phyloP scores from a whole-genome alignment of 2,888 invertebrate species.

The Tiphia femorata region DNA sequence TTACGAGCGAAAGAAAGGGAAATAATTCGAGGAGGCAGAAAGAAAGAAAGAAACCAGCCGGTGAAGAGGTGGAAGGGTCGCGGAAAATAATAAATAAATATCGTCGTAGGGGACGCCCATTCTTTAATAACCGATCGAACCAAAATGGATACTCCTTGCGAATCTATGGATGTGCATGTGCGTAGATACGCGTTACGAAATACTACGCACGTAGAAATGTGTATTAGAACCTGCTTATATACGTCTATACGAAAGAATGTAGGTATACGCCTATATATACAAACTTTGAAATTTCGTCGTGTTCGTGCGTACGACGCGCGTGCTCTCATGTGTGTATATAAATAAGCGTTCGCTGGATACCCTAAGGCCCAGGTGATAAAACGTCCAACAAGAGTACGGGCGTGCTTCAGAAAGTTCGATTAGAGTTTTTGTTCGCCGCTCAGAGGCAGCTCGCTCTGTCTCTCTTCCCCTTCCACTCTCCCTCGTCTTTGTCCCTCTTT shows the following conservation, averaged over 20 bases:
- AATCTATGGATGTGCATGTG: no score
- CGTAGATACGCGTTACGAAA: no score
- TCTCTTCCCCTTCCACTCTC: slow-evolving; percentile 6
- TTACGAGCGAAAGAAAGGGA: slow-evolving; percentile 7
- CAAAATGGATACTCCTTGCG: no score
- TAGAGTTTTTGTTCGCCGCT: slow-evolving; percentile 55
- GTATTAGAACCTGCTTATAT: background rate
- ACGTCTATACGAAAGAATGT: slow-evolving; percentile 2
- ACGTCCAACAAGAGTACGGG: slow-evolving; percentile 38
- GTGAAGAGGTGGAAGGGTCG: slow-evolving; percentile 30
- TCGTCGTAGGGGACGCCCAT: slow-evolving; percentile 49
- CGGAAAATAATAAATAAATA: slow-evolving; percentile 56
- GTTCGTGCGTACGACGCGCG: background rate
- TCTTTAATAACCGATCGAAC: slow-evolving; percentile 51
- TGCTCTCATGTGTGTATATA: no score
- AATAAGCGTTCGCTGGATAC: slow-evolving; percentile 30
- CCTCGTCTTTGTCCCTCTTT: background rate
- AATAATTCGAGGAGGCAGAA: slow-evolving; percentile 13
- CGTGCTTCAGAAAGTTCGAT: slow-evolving; percentile 57
- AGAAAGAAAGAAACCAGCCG: slow-evolving; percentile 6
- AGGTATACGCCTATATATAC: slow-evolving; percentile 26
- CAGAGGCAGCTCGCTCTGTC: slow-evolving; percentile 28
- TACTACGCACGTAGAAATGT: background rate
- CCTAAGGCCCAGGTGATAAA: slow-evolving; percentile 42
- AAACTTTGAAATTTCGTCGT: slow-evolving; percentile 18